These are phyloP conservation scores for Hetaerina titia DNA, from an alignment of 2,888 invertebrate species.

Conservation along the genomic window DNA sequence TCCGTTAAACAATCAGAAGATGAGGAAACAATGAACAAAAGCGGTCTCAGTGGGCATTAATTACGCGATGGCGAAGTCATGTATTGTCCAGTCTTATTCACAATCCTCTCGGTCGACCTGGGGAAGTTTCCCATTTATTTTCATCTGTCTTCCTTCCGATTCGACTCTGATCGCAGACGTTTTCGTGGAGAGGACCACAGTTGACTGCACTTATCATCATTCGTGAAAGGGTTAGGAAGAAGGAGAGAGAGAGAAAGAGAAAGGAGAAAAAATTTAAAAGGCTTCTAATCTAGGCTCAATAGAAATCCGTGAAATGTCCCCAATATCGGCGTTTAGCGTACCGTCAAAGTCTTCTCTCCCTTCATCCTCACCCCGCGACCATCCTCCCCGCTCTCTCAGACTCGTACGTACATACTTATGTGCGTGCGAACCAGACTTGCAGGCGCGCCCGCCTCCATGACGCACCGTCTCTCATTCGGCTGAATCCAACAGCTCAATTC, in stretches of 20 bases:
- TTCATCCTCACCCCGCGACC: too few relatives aligned
- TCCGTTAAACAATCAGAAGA: neutral
- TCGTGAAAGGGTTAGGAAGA: neutral
- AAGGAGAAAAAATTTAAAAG: neutral
- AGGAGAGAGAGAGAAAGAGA: neutral
- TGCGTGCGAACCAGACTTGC: too few relatives aligned
- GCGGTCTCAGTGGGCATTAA: neutral
- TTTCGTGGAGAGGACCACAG: neutral
- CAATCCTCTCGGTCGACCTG: neutral
- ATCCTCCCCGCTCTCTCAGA: too few relatives aligned
- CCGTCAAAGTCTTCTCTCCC: neutral
- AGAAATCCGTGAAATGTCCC: neutral
- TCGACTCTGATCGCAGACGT: too few relatives aligned
- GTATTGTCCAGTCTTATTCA: neutral
- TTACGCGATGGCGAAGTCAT: neutral
- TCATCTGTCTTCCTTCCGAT: too few relatives aligned
- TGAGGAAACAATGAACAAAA: neutral
- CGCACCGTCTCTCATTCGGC: too few relatives aligned
- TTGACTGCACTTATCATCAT: neutral
- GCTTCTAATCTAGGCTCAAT: neutral
- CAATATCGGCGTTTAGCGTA: slow-evolving; percentile 1
- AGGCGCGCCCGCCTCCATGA: too few relatives aligned
- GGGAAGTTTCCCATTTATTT: too few relatives aligned
- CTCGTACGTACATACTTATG: too few relatives aligned
- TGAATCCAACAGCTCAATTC: too few relatives aligned